phyloP scores from a whole-genome alignment of 2,797 vertebrate genomes.

The Tamandua tetradactyla region DNA sequence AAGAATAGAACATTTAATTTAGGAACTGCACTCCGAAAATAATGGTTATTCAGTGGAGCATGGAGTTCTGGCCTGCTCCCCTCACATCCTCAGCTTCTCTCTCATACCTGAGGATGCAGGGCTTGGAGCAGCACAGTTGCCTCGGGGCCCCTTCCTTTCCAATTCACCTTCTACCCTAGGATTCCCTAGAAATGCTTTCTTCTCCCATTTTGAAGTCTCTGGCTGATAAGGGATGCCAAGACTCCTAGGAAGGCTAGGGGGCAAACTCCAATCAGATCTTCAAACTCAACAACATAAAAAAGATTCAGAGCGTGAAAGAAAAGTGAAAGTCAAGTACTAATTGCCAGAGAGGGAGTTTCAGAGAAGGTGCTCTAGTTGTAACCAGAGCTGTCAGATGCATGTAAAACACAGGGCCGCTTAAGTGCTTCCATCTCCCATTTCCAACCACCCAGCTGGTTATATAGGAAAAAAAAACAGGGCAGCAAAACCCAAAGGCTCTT shows the following conservation, averaged over 20 bases:
- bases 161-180: neutral
- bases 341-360: neutral
- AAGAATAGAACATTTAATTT: neutral
- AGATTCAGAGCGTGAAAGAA: neutral
- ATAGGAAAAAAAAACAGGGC: neutral
- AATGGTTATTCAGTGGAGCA: neutral
- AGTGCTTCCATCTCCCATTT: neutral
- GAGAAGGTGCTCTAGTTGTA: neutral
- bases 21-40: neutral
- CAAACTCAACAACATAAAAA: neutral
- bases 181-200: constrained; percentile 1
- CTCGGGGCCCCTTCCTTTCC: neutral
- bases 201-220: neutral
- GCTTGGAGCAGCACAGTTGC: neutral
- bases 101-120: rapidly evolving
- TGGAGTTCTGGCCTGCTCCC: neutral
- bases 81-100: neutral
- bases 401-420: neutral
- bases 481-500: neutral
- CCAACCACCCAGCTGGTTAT: neutral
- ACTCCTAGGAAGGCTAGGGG: neutral
- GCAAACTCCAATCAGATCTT: neutral
- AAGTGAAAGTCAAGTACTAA: neutral
- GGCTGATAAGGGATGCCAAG: neutral
- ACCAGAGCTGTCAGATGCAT: neutral